Evolutionary conservation across 2,113 vertebrate genomes (phyloP).

Genomic region (Ictalurus punctatus): DNA sequence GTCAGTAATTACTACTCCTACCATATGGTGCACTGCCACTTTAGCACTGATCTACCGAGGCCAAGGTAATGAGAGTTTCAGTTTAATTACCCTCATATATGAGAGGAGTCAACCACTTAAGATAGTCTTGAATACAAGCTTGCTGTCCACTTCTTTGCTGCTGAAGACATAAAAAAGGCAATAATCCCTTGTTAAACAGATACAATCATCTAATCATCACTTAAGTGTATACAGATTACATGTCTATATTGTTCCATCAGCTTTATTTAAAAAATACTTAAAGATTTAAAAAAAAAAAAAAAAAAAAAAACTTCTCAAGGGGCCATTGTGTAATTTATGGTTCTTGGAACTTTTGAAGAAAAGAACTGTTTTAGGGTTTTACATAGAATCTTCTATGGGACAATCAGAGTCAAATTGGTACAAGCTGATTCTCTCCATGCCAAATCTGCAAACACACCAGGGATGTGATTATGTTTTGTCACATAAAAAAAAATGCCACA

Average conservation of each 20-base stretch:
- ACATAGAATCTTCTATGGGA: background rate
- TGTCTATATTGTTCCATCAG: background rate
- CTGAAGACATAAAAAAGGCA: background rate
- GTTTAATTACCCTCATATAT: slow-evolving; percentile 42
- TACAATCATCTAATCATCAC: background rate
- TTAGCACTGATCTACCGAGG: slow-evolving; percentile 33
- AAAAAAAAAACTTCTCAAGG: background rate
- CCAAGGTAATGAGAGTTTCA: slow-evolving; percentile 36
- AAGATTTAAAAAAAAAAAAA: background rate
- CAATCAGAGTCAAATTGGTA: background rate
- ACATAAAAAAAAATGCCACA: slow-evolving; percentile 6
- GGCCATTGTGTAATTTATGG: background rate
- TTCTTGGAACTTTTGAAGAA: background rate
- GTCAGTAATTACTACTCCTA: slow-evolving; percentile 45
- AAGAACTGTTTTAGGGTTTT: background rate
- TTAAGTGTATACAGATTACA: background rate
- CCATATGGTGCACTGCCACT: slow-evolving; percentile 42
- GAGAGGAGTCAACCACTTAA: slow-evolving; percentile 32
- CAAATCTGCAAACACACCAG: background rate
- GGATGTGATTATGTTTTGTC: background rate
- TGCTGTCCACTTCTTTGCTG: background rate
- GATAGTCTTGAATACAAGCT: slow-evolving; percentile 13
- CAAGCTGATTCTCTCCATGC: background rate
- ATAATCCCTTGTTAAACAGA: background rate
- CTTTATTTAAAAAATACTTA: background rate